These are phyloP conservation scores for Sebastes variabilis DNA, from an alignment of 2,797 vertebrate genomes.

Conservation along the genomic window DNA sequence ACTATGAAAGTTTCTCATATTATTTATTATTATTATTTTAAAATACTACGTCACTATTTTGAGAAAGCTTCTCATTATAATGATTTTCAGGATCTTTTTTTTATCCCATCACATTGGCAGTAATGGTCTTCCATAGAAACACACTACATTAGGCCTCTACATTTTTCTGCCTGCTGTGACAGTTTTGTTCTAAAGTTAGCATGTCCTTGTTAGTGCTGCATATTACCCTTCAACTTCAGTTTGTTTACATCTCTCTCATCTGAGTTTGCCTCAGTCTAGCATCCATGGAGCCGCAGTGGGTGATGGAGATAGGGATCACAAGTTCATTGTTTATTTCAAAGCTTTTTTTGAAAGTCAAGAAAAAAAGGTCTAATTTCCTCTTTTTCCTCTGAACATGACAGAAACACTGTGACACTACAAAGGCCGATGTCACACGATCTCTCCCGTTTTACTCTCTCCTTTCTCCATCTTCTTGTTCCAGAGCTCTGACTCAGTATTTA, in stretches of 20 bases:
- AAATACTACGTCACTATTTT: neutral
- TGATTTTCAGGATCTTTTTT: neutral
- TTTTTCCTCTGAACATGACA: neutral
- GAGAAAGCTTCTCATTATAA: neutral
- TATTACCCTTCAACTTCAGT: neutral
- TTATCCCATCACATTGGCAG: neutral
- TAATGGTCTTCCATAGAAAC: neutral
- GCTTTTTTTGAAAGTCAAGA: neutral
- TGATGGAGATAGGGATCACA: neutral
- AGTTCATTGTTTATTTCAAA: neutral
- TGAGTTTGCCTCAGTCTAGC: neutral
- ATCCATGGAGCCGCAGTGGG: neutral
- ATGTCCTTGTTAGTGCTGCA: constrained; percentile 13
- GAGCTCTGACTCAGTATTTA: constrained; percentile 2
- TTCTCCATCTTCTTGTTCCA: neutral
- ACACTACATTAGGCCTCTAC: neutral
- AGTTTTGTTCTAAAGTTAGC: constrained; percentile 35
- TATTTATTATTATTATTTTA: neutral
- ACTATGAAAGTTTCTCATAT: no score
- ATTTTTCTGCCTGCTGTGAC: constrained; percentile 15
- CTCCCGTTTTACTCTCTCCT: constrained; percentile 4
- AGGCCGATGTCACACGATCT: neutral
- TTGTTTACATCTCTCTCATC: constrained; percentile 2
- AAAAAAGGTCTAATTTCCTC: neutral
- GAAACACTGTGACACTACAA: neutral